Evolutionary conservation across 1,140 invertebrate genomes (phyloP).

Genomic region (Polypedilum vanderplanki): DNA sequence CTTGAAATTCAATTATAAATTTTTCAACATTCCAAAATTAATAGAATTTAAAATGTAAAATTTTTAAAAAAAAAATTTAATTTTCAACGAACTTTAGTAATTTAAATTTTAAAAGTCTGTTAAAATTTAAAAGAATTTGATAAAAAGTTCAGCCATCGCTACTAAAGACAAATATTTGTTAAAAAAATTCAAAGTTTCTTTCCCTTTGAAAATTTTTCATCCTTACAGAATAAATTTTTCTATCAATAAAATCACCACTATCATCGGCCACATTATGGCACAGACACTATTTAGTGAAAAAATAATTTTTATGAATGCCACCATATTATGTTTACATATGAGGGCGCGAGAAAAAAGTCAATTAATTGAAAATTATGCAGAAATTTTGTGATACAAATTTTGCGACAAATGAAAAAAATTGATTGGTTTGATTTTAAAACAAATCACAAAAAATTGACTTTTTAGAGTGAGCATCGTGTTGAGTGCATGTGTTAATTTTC

Average conservation of each 20-base stretch:
- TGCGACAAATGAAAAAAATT: neutral
- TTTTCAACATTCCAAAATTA: no score
- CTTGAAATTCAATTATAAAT: no score
- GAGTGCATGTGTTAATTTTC: no score
- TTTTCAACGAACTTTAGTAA: no score
- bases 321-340: neutral
- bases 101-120: no score
- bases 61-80: no score
- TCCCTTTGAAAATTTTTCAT: no score
- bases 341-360: neutral
- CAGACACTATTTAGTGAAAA: neutral
- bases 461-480: neutral
- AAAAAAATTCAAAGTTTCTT: no score
- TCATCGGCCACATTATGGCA: conserved; percentile 1
- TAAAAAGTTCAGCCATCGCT: no score
- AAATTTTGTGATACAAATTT: conserved; percentile 8
- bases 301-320: neutral
- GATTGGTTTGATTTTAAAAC: neutral
- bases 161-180: no score
- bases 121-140: no score
- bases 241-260: neutral
- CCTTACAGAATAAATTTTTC: conserved; percentile 15
- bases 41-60: no score
- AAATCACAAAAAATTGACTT: conserved; percentile 13
- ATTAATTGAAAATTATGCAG: conserved; percentile 16